Evolutionary conservation across 2,888 invertebrate genomes (phyloP).

Genomic region (Meloe dianella): DNA sequence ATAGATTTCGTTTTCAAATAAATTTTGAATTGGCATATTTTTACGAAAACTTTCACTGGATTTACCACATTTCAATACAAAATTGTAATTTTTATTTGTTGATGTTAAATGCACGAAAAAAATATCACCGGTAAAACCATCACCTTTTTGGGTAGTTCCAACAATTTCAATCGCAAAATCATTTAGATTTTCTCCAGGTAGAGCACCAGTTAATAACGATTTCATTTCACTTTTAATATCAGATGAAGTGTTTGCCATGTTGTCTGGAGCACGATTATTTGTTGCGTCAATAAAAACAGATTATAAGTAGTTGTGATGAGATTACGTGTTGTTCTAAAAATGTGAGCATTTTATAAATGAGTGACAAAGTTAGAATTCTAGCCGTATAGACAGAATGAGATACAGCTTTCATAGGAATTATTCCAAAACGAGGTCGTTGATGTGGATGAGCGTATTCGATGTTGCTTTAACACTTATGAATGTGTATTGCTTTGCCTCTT

Average conservation of each 20-base stretch:
- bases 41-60: not conserved
- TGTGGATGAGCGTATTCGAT: too few relatives aligned
- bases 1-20: not conserved
- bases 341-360: too few relatives aligned
- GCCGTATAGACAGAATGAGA: too few relatives aligned
- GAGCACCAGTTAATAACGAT: not conserved
- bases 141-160: slow-evolving; percentile 8
- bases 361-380: too few relatives aligned
- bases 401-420: too few relatives aligned
- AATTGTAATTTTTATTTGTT: slow-evolving; percentile 14
- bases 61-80: slow-evolving; percentile 26
- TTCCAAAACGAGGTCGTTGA: too few relatives aligned
- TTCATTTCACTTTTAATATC: not conserved
- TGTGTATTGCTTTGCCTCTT: too few relatives aligned
- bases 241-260: not conserved
- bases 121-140: slow-evolving; percentile 27
- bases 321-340: too few relatives aligned
- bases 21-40: not conserved
- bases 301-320: too few relatives aligned
- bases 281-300: too few relatives aligned
- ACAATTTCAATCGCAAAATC: not conserved
- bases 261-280: not conserved
- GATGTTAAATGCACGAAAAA: slow-evolving; percentile 9
- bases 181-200: not conserved
- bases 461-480: too few relatives aligned